Conservation (phyloP, 1,140 invertebrate genomes). For the Gerris buenoi region DNA sequence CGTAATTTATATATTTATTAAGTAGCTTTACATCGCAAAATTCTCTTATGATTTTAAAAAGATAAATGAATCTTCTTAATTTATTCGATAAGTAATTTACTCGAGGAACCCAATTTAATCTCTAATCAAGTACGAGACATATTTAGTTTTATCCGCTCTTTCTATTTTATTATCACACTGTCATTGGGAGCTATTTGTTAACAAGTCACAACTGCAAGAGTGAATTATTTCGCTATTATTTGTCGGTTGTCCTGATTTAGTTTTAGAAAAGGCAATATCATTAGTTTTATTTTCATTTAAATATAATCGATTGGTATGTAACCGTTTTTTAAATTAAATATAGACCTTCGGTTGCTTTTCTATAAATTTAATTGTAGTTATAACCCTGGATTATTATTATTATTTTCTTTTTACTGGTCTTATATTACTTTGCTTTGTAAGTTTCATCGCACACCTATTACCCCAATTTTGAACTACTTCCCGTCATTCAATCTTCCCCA, state of each 20-base stretch:
- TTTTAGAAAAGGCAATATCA: background rate
- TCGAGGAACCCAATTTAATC: background rate
- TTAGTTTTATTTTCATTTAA: background rate
- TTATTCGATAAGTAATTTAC: background rate
- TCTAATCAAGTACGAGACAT: background rate
- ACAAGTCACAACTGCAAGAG: background rate
- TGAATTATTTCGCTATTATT: background rate
- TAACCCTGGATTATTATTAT: background rate
- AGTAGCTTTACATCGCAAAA: background rate
- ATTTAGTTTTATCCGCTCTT: background rate
- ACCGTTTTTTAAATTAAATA: background rate
- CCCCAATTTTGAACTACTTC: too few species aligned
- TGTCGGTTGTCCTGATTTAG: background rate
- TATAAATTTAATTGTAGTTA: background rate
- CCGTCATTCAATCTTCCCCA: too few species aligned
- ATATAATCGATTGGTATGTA: background rate
- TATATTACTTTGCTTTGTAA: too few species aligned
- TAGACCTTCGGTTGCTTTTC: background rate
- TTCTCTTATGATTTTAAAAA: background rate
- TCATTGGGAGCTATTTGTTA: background rate
- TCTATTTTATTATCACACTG: background rate
- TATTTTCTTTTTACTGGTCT: too few species aligned
- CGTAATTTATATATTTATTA: background rate
- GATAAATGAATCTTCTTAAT: background rate
- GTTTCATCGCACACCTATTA: too few species aligned